A percentile compares a stretch with the other conserved stretches of the same genome.
Evolutionary conservation across 2,797 vertebrate species (phyloP).

Genomic region (Danio aesculapii): DNA sequence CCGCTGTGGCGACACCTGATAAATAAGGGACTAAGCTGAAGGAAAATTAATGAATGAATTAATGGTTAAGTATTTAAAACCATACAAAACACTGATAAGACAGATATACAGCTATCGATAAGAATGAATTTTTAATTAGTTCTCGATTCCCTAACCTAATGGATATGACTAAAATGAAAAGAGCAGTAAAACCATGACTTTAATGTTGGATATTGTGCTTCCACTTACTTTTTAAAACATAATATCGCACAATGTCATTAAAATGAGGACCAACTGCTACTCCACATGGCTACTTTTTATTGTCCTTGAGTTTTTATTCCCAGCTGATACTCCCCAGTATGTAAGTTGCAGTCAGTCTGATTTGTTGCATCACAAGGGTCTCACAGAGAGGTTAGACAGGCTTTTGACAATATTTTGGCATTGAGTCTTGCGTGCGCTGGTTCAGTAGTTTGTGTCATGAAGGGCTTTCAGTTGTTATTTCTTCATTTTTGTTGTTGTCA

Average conservation of each 20-base stretch:
- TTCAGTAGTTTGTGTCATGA: conserved; percentile 7
- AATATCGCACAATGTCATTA: neutral
- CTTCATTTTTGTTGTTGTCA: neutral
- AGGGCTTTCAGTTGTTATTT: conserved; percentile 4
- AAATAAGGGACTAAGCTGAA: no score
- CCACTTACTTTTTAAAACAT: neutral
- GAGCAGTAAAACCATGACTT: neutral
- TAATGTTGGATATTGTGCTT: neutral
- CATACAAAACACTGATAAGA: no score
- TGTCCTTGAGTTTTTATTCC: neutral
- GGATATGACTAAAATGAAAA: no score
- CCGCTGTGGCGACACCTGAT: no score
- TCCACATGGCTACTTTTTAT: neutral
- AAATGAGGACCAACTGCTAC: neutral
- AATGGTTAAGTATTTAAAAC: no score
- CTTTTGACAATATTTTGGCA: conserved; percentile 20
- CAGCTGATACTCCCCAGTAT: conserved; percentile 11
- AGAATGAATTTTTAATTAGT: no score
- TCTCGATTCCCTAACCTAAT: no score
- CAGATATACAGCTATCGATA: no score
- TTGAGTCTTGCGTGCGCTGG: neutral
- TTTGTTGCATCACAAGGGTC: conserved; percentile 40
- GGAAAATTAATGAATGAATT: no score
- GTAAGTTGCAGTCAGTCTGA: conserved; percentile 30
- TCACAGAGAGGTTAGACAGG: conserved; percentile 17